A percentile compares a stretch with the other conserved stretches of the same genome.
These are phyloP conservation scores for Smithornis capensis DNA, from an alignment of 2,113 vertebrate species.

Conservation along the genomic window DNA sequence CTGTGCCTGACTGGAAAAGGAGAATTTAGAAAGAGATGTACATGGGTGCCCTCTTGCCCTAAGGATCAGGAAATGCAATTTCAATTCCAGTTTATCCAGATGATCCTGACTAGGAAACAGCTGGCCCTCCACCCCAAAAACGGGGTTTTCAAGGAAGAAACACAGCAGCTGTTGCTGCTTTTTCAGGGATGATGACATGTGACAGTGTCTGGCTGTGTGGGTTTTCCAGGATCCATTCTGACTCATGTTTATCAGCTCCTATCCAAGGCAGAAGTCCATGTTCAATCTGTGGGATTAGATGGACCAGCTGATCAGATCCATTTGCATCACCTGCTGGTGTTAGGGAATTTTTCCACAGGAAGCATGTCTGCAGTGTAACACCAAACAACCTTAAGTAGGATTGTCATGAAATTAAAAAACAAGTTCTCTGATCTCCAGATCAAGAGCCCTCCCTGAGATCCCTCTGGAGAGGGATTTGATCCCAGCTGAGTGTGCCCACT, in stretches of 20 bases:
- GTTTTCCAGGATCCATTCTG: not conserved
- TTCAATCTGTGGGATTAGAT: not conserved
- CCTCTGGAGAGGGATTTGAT: not conserved
- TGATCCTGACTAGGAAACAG: not conserved
- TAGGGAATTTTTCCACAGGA: not conserved
- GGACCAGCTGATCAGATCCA: not conserved
- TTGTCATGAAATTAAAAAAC: not conserved
- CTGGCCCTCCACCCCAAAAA: not conserved
- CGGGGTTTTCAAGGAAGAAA: not conserved
- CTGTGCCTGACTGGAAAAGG: not conserved
- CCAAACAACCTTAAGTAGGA: not conserved
- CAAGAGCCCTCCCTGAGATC: not conserved
- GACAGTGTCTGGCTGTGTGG: not conserved
- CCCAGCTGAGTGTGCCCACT: not conserved
- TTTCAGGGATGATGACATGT: not conserved
- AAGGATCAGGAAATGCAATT: not conserved
- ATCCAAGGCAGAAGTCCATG: not conserved
- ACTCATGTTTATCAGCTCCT: not conserved
- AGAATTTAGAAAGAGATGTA: not conserved
- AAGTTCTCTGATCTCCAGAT: not conserved
- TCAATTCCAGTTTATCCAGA: not conserved
- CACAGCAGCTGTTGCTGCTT: not conserved
- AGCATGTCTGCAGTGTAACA: not conserved
- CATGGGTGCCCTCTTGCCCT: not conserved
- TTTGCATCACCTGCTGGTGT: not conserved